Evolutionary conservation across 2,797 vertebrate genomes (phyloP), one percentile per base, ranked within the genome.

Genomic region (Sternotherus odoratus): DNA sequence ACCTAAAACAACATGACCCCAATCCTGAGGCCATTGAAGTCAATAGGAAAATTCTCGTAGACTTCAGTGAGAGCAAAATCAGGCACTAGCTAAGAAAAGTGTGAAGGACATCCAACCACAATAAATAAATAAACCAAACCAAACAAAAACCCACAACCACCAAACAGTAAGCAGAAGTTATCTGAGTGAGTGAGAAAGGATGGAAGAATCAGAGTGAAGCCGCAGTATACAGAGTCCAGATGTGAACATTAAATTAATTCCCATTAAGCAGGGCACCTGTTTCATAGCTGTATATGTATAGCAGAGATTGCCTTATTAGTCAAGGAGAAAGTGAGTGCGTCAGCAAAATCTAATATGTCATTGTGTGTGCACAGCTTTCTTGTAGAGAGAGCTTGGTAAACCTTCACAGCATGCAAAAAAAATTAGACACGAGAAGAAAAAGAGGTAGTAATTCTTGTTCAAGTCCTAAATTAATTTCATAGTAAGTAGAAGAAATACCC

Each of bases 81-180:
- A 63, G 74, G 48, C 49, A 33, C 46, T 13, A 63, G 30, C 50
- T 21, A 51, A 51, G 26, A 60, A 33, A 36, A 54, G 46, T 39
- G 12, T 12, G 11, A 28, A 43, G 39, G 39, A 46, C 13, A 46
- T 5, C 39, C 36, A 43, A 39, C 16, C 39, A 36, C n/a, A n/a
- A 48, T 43, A 5, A 50, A 17, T 16, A 51, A 17, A 28, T 2
- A 4, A 12, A 23, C 6, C 36, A 24, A 69, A 69, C 2, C n/a
- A 21, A 39, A 69, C 23, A 12, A 72, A 23, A 39, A 69, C 2
- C 23, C 53, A 53, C n/a, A n/a, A 66, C 63, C 16, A 39, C 63
- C 46, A 51, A 87, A 39, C 28, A 46, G 26, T 77, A 93, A 89
- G 39, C 66, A 95, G 81, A 51, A 90, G 80, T 74, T 88, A 88